Percentiles rank a stretch among this genome's conserved stretches.
These are phyloP conservation scores for Drosophila bocki DNA, from an alignment of 1,140 invertebrate species.

Conservation along the genomic window DNA sequence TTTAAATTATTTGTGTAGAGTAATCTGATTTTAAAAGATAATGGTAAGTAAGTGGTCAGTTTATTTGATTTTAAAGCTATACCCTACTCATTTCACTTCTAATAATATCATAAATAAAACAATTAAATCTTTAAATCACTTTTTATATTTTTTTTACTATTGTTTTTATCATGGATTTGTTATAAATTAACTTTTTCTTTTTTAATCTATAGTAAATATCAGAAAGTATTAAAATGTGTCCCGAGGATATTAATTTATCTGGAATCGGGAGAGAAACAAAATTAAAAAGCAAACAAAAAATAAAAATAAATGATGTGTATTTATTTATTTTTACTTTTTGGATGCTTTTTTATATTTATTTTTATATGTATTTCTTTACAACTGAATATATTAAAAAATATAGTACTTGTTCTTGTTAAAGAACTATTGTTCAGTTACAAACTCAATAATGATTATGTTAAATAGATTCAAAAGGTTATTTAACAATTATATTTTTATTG, in stretches of 20 bases:
- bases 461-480: background rate
- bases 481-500: background rate
- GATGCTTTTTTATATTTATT: no score
- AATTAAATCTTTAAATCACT: background rate
- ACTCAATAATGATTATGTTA: background rate
- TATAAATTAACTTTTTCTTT: background rate
- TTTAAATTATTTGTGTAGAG: background rate
- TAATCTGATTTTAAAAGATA: background rate
- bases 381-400: background rate
- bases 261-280: background rate
- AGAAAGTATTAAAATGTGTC: background rate
- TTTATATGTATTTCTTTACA: no score
- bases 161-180: background rate
- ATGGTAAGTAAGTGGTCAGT: background rate
- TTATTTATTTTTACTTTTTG: no score
- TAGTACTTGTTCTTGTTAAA: background rate
- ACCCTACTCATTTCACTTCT: background rate
- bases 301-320: no score
- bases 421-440: background rate
- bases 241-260: background rate
- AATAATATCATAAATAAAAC: background rate
- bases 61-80: background rate
- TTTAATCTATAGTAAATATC: background rate
- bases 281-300: background rate
- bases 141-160: background rate